Evolutionary conservation across 1,140 invertebrate species (phyloP).

Genomic region (Leptopilina clavipes): DNA sequence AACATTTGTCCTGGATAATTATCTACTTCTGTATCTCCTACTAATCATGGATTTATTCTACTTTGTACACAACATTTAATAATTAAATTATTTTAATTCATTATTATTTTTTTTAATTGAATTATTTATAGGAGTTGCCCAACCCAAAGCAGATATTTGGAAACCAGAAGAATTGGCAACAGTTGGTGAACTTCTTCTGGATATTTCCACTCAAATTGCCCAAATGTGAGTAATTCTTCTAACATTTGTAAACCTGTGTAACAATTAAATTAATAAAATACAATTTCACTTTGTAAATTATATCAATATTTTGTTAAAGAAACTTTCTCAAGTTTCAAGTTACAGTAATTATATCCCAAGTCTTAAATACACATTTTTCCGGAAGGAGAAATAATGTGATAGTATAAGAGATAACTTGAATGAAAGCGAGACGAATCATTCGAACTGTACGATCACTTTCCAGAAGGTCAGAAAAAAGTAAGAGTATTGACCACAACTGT

Average conservation of each 20-base stretch:
- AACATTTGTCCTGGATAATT: no score
- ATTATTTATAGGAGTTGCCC: slow-evolving; percentile 80
- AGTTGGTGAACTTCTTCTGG: slow-evolving; percentile 88
- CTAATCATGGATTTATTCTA: no score
- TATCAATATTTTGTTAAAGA: not conserved
- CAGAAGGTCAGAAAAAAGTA: slow-evolving; percentile 8
- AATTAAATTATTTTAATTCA: no score
- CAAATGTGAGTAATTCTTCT: slow-evolving; percentile 82
- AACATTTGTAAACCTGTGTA: no score
- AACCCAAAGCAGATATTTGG: slow-evolving; percentile 81
- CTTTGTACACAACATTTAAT: no score
- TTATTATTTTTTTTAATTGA: slow-evolving; percentile 4
- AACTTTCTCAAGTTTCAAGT: not conserved
- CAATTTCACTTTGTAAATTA: no score
- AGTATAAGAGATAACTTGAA: not conserved
- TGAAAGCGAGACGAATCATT: slow-evolving; percentile 22
- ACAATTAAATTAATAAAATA: no score
- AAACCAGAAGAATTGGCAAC: slow-evolving; percentile 87
- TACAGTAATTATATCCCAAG: slow-evolving; percentile 1
- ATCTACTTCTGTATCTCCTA: no score
- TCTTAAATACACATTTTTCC: not conserved
- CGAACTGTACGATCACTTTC: not conserved
- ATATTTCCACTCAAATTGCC: slow-evolving; percentile 89
- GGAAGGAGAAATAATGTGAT: slow-evolving; percentile 7
- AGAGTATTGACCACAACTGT: slow-evolving; percentile 12